phyloP scores from a whole-genome alignment of 2,797 vertebrate genomes.

The Stomatorhinus walkeri region DNA sequence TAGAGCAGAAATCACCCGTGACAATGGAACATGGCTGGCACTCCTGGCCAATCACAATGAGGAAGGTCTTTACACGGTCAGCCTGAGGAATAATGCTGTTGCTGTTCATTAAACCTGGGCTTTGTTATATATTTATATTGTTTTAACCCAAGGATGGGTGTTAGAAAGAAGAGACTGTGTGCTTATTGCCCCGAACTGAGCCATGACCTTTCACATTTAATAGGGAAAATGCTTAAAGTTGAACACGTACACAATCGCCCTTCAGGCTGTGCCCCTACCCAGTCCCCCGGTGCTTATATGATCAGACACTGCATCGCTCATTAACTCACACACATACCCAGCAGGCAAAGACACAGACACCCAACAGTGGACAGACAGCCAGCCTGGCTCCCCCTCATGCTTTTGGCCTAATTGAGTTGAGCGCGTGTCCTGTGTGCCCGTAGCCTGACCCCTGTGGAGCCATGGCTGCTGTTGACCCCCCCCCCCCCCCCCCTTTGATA shows the following conservation, averaged over 20 bases:
- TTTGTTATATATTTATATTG: not conserved
- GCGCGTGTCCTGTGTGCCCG: slow-evolving; percentile 64
- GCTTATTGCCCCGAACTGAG: slow-evolving; percentile 50
- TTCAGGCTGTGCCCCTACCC: slow-evolving; percentile 32
- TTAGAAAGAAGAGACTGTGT: slow-evolving; percentile 49
- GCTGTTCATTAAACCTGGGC: not conserved
- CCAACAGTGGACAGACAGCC: slow-evolving; percentile 57
- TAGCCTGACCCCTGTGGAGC: slow-evolving; percentile 52
- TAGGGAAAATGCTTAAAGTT: slow-evolving; percentile 25
- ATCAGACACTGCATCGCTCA: slow-evolving; percentile 29
- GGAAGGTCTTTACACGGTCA: not conserved
- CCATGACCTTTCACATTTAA: slow-evolving; percentile 57
- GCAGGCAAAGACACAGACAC: slow-evolving; percentile 29
- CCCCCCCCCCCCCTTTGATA: slow-evolving; percentile 93
- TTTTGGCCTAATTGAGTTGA: slow-evolving; percentile 68
- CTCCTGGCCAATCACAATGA: not conserved
- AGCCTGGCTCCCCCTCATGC: slow-evolving; percentile 46
- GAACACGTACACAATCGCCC: slow-evolving; percentile 19
- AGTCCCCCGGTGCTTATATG: slow-evolving; percentile 2
- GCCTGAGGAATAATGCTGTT: not conserved
- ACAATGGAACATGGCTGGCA: slow-evolving; percentile 9
- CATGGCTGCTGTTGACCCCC: slow-evolving; percentile 47
- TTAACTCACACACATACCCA: slow-evolving; percentile 25
- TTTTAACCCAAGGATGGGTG: not conserved
- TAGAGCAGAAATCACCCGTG: slow-evolving; percentile 34